Base-by-base conservation (phyloP, 1,140 invertebrate genomes). In the Drosophila mayri region DNA sequence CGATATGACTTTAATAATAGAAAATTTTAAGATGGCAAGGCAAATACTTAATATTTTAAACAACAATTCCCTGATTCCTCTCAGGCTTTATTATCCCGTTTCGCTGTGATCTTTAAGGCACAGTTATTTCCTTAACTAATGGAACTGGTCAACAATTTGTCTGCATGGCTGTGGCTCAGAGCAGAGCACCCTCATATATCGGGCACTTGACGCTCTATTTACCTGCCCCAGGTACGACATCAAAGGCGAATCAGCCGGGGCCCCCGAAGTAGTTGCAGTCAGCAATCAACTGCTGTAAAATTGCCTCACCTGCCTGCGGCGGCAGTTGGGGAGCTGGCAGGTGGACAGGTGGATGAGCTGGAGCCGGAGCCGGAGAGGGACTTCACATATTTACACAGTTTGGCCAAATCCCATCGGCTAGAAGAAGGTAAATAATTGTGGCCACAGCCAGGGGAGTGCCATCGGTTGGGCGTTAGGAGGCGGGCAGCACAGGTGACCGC, bases 301-400 rank as follows among this genome's bases (percentile, higher is more conserved):
- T 76, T 76, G 55, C 49, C 38, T 22, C 25, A 76, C 55, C 63
- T 22, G 44, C 30, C 44, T 11, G 37, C 4, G 71, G 52, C 43
- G 32, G 10, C 20, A 37, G 43, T 35, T 62, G 37, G 28, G 30
- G 28, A 16, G 18, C 30, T 66, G 61, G 32, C 25, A 47, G 64
- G 35, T 25, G 30, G 62, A 40, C 32, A 40, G 66, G 58, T 25
- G 25, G 32, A 38, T 37, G 20, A 43, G 8, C 32, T 22, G 20
- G n/a, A 11, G n/a, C 25, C 18, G 28, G 18, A 8, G 28, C 28
- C 18, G 25, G 22, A 43, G 32, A 30, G 12, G 38, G 37, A 25
- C 52, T 43, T 77, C 73, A 50, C 70, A 72, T 81, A 81, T 81
- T 81, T 76, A 62, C 79, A 72, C 72, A 81, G 55, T 81, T 72